Base-by-base conservation (phyloP, 1,140 invertebrate species). In the Leptinotarsa lineolata region DNA sequence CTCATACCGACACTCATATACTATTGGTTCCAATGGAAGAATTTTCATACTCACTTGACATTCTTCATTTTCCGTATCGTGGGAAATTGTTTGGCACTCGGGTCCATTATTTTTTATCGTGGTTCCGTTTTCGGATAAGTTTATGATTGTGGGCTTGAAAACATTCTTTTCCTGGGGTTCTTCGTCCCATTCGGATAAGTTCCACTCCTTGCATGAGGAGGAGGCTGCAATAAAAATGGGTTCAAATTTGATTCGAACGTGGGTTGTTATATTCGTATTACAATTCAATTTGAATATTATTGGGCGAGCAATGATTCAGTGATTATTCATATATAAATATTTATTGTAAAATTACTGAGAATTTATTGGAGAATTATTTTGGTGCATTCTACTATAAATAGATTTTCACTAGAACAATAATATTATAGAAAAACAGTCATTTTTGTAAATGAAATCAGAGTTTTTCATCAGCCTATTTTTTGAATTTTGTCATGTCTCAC, bases 101-200 rank as follows among this genome's bases (percentile, higher is more conserved):
- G 48, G 68, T 18, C 81, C 81, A 82, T 88, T 89, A 80, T 88
- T 89, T 77, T 89, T 88, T 76, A 91, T 91, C 3, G 88, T 90
- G 22, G 90, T 90, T 39, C 89, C 90, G 68, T 89, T 89, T 83
- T 90, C 90, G 8, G 89, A 88, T 74, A 91, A 83, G 84, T 90
- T 91, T 54, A 91, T 91, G 72, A 91, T 91, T 0, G 90, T 91
- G 77, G 89, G 83, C 76, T 83, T 83, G 63, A 82, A 83, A 16
- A 86, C 84, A 73, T 85, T 85, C 78, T 88, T 87, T 73, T 87
- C 86, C 72, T 86, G 85, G 75, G 83, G 85, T 72, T 87, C 87
- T 65, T 85, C 80, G 73, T 88, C 86, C 77, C 87, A 86, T 74
- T 87, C 86, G 68, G 86, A 86, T 61, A 81, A 78, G 48, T 83